Conservation (phyloP, 1,140 invertebrate species). For the Drusus annulatus region DNA sequence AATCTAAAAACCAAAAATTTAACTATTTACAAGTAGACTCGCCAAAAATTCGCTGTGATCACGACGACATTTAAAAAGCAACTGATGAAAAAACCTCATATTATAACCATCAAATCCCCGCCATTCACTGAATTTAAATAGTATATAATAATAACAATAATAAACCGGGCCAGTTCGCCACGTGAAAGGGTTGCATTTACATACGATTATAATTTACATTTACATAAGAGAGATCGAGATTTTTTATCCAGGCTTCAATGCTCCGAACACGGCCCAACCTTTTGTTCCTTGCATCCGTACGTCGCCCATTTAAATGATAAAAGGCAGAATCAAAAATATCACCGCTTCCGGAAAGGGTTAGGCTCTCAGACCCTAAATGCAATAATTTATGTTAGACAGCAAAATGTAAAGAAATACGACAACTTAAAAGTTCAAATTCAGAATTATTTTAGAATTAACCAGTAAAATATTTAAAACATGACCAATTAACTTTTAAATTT, state of each 20-base stretch:
- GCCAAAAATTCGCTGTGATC: slow-evolving; percentile 33
- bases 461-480: too few species aligned
- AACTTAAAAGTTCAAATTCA: too few species aligned
- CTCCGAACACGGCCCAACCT: slow-evolving; percentile 29
- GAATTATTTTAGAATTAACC: too few species aligned
- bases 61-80: slow-evolving; percentile 25
- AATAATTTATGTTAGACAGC: too few species aligned
- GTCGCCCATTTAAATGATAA: slow-evolving; percentile 58
- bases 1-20: not conserved
- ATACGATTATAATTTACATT: slow-evolving; percentile 59
- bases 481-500: too few species aligned
- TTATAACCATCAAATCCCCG: slow-evolving; percentile 32
- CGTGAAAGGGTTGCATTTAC: slow-evolving; percentile 57
- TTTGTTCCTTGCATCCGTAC: slow-evolving; percentile 55
- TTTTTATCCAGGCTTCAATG: slow-evolving; percentile 48
- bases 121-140: slow-evolving; percentile 43
- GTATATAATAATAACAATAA: slow-evolving; percentile 37
- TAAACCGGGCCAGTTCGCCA: not conserved
- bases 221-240: slow-evolving; percentile 36
- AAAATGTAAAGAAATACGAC: too few species aligned
- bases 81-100: slow-evolving; percentile 43
- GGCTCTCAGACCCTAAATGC: too few species aligned
- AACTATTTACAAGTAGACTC: not conserved
- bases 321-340: slow-evolving; percentile 30
- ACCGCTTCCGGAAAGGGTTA: not conserved